Conservation (phyloP, 1,140 invertebrate species). For the Ostrea denselamellosa region DNA sequence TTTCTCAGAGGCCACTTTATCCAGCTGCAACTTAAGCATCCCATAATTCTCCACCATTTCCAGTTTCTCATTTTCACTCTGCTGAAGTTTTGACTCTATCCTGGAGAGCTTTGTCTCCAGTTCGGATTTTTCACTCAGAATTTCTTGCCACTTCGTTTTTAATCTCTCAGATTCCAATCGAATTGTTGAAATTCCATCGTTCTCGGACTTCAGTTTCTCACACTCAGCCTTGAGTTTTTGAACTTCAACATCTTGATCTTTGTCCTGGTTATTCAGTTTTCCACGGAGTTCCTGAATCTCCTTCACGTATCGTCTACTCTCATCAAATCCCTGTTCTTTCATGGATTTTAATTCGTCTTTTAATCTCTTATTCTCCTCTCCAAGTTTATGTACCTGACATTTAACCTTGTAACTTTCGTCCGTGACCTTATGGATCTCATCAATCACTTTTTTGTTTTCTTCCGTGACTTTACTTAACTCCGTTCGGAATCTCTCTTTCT, state of each 20-base stretch:
- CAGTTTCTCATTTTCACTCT: slow-evolving; percentile 26
- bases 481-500: slow-evolving; percentile 48
- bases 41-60: slow-evolving; percentile 39
- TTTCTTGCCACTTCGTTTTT: slow-evolving; percentile 32
- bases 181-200: background rate
- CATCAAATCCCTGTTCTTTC: slow-evolving; percentile 40
- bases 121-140: slow-evolving; percentile 46
- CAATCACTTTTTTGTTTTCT: slow-evolving; percentile 54
- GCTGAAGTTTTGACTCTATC: background rate
- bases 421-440: slow-evolving; percentile 52
- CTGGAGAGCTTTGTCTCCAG: background rate
- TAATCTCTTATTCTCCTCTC: slow-evolving; percentile 50
- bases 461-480: slow-evolving; percentile 45
- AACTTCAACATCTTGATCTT: slow-evolving; percentile 22
- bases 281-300: slow-evolving; percentile 47
- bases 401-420: slow-evolving; percentile 48
- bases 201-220: slow-evolving; percentile 16
- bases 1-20: slow-evolving; percentile 46
- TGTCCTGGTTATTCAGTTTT: slow-evolving; percentile 45
- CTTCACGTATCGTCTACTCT: slow-evolving; percentile 51
- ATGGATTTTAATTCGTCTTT: slow-evolving; percentile 42
- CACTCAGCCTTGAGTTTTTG: slow-evolving; percentile 1
- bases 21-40: slow-evolving; percentile 42
- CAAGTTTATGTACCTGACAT: slow-evolving; percentile 27
- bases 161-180: slow-evolving; percentile 16